Base-by-base conservation (phyloP, 2,797 vertebrate genomes). In the Spondyliosoma cantharus region DNA sequence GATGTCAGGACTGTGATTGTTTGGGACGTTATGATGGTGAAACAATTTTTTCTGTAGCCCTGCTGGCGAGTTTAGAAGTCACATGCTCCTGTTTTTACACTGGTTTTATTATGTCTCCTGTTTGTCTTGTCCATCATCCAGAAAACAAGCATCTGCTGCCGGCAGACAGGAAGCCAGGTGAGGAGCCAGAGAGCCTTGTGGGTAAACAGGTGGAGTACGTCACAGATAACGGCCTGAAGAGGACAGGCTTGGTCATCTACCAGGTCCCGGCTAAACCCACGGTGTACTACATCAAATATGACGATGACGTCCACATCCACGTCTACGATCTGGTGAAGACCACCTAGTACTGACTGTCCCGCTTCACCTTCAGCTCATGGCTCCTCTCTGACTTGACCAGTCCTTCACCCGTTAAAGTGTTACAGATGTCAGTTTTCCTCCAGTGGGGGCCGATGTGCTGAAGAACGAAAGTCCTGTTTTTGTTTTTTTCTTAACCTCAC, bases 161-260 rank as follows among this genome's bases (percentile, higher is more conserved):
- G 29, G 95, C 95, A 16, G 96, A 96, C 94, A 94, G 95, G 87
- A 96, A 95, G 83, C 95, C 95, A 1, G 95, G 95, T 3, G 95
- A 96, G 81, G 95, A 96, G 91, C 94, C 95, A n/a, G 96, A 96
- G 90, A 96, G 95, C 86, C 96, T 96, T 57, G 95, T 96, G 92
- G 96, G 96, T 80, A 96, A 96, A 86, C 95, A 96, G 90, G 96
- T 96, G 87, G 96, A 96, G 88, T 96, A 96, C 4, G 95, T 96
- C 68, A 96, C 96, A 74, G 96, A 96, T 87, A 96, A 95, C 54
- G 95, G 95, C 5, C 93, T 96, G 74, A 96, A 96, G 93, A 93
- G 96, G 83, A 96, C 95, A 0, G 96, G 96, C 60, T 86, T 96
- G 86, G 96, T 96, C 84, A 96, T 96, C 92, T 96, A 95, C 88